Percentiles rank a stretch among this genome's conserved stretches.
phyloP scores from a whole-genome alignment of 2,797 vertebrate genomes.

The Ptychadena robeensis region DNA sequence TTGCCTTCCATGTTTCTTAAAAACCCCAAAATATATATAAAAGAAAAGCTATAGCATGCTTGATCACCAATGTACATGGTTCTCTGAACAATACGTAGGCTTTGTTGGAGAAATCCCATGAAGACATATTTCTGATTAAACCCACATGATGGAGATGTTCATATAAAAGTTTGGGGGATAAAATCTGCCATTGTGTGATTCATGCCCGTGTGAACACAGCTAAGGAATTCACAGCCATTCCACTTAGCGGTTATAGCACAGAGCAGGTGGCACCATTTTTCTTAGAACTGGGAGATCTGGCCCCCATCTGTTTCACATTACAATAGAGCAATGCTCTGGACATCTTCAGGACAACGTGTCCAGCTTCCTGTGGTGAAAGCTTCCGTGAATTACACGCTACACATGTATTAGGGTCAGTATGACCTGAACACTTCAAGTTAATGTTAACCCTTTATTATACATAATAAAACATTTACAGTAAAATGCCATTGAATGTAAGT shows the following conservation, averaged over 20 bases:
- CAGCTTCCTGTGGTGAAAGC: constrained; percentile 84
- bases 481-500: neutral
- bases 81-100: constrained; percentile 2
- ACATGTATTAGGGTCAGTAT: constrained; percentile 88
- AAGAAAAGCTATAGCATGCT: neutral
- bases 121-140: constrained; percentile 38
- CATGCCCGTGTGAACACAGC: constrained; percentile 59
- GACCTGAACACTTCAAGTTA: constrained; percentile 65
- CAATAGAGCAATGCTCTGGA: constrained; percentile 81
- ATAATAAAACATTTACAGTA: neutral
- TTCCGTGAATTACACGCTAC: constrained; percentile 89
- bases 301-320: constrained; percentile 91
- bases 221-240: constrained; percentile 52
- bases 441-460: constrained; percentile 36
- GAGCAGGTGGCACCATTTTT: constrained; percentile 81
- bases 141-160: constrained; percentile 58
- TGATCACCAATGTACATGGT: neutral
- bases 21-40: neutral
- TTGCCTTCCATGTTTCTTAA: neutral
- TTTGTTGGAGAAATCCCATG: constrained; percentile 21
- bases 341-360: constrained; percentile 85
- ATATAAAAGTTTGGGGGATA: constrained; percentile 39
- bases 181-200: constrained; percentile 56
- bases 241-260: constrained; percentile 65
- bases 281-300: constrained; percentile 78